Percentiles rank a stretch among this genome's conserved stretches.
Conservation (phyloP, 2,113 vertebrate genomes). For the Melanostigma gelatinosum region DNA sequence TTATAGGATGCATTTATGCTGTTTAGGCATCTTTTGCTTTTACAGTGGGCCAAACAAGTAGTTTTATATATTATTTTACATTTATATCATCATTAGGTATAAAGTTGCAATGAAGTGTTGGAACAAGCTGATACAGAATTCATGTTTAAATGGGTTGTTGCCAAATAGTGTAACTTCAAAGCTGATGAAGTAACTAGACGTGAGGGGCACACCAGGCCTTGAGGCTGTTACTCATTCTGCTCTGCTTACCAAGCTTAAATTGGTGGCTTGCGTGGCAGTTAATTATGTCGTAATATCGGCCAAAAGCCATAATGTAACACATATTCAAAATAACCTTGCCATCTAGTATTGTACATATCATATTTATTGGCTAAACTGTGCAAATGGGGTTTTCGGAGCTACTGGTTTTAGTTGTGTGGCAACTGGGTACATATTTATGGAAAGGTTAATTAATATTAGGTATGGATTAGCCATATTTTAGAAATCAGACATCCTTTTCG, state of each 20-base stretch:
- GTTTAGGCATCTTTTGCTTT: constrained; percentile 42
- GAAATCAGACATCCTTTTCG: background rate
- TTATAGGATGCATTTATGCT: constrained; percentile 38
- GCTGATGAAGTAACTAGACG: constrained; percentile 42
- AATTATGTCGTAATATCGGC: background rate
- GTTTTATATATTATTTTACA: constrained; percentile 13
- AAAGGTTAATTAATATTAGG: background rate
- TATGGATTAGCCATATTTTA: background rate
- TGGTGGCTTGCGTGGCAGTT: background rate
- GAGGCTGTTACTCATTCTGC: constrained; percentile 4
- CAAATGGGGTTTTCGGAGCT: background rate
- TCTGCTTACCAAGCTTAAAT: constrained; percentile 17
- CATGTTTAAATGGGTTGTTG: constrained; percentile 20
- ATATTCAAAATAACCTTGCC: background rate
- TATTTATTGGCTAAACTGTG: background rate
- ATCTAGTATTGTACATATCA: background rate
- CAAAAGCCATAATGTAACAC: background rate
- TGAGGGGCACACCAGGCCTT: constrained; percentile 5
- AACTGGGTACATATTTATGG: background rate
- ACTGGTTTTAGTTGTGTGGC: background rate
- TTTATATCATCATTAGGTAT: constrained; percentile 3
- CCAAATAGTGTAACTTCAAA: constrained; percentile 51
- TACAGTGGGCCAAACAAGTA: background rate
- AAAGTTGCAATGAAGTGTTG: constrained; percentile 14
- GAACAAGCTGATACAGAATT: constrained; percentile 24